Conservation (phyloP, 2,113 vertebrate genomes). For the Leptobrachium leishanense region DNA sequence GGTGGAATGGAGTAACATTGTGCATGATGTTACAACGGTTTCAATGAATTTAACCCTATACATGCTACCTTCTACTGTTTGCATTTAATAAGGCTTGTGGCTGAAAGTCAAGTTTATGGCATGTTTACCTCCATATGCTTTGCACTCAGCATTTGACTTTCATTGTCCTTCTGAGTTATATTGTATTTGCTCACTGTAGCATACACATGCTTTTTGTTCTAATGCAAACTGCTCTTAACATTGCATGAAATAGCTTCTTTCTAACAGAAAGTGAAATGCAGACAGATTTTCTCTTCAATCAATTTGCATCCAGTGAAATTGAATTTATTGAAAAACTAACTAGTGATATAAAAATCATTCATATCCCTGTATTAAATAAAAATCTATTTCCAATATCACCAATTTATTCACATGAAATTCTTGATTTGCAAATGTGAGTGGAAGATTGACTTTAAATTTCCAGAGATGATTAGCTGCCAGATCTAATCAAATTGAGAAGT, state of each 20-base stretch:
- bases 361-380: constrained; percentile 50
- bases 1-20: no score
- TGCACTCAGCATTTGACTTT: constrained; percentile 44
- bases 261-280: not conserved
- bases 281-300: constrained; percentile 53
- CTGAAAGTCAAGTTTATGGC: constrained; percentile 6
- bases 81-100: no score
- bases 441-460: constrained; percentile 76
- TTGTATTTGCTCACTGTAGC: constrained; percentile 58
- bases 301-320: constrained; percentile 48
- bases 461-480: constrained; percentile 78
- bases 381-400: constrained; percentile 52
- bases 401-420: constrained; percentile 56
- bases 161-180: constrained; percentile 51
- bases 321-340: constrained; percentile 51
- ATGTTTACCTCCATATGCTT: constrained; percentile 37
- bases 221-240: constrained; percentile 35
- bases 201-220: constrained; percentile 43
- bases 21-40: no score
- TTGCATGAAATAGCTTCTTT: constrained; percentile 24
- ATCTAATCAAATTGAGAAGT: constrained; percentile 82
- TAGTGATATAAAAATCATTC: constrained; percentile 46
- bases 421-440: constrained; percentile 70
- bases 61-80: no score
- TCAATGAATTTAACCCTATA: no score